Conservation (phyloP, 1,140 invertebrate species). For the Leptinotarsa defecta region DNA sequence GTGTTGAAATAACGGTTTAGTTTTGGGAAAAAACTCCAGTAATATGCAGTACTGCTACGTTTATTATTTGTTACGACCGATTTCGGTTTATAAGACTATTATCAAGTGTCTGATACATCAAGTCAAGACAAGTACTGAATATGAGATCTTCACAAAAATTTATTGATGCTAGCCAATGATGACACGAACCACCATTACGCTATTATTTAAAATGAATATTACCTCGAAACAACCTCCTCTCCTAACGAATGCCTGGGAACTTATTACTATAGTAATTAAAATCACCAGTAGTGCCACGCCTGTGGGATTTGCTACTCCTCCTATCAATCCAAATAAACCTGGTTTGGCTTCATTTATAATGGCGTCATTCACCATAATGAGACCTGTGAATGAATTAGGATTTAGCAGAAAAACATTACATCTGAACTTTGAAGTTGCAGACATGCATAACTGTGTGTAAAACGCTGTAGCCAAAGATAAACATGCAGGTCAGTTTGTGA, state of each 20-base stretch:
- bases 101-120: too few relatives aligned
- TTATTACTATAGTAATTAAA: conserved; percentile 78
- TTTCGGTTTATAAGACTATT: too few relatives aligned
- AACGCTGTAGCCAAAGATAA: conserved; percentile 76
- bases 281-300: conserved; percentile 78
- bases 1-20: too few relatives aligned
- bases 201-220: conserved; percentile 19
- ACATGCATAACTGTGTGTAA: conserved; percentile 86
- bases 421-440: conserved; percentile 68
- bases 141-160: too few relatives aligned
- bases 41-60: too few relatives aligned
- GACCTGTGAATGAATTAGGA: conserved; percentile 55
- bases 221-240: conserved; percentile 93
- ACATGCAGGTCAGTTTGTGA: conserved; percentile 85
- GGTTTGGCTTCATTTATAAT: conserved; percentile 69
- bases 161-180: too few relatives aligned
- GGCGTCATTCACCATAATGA: conserved; percentile 68
- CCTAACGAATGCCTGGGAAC: conserved; percentile 85
- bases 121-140: too few relatives aligned
- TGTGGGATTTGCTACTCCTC: conserved; percentile 84
- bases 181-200: too few relatives aligned
- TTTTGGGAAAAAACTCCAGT: too few relatives aligned
- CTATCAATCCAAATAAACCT: conserved; percentile 73
- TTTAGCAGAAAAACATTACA: neutral
- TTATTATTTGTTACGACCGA: too few relatives aligned